Evolutionary conservation across 2,113 vertebrate genomes (phyloP).

Genomic region (Vanacampus margaritifer): DNA sequence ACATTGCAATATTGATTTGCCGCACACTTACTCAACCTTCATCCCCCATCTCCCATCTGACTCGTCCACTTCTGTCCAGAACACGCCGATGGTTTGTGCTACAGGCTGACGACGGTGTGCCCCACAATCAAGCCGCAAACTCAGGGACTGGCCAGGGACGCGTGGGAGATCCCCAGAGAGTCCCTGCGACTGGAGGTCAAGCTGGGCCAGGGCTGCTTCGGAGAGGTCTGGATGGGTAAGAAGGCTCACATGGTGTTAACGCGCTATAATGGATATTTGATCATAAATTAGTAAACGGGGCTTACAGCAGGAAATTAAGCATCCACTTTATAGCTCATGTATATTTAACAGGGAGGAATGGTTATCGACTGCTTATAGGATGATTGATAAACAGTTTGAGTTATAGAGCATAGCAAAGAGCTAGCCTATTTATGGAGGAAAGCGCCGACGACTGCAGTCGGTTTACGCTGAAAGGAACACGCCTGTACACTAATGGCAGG

Average conservation of each 20-base stretch:
- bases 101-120: slow-evolving; percentile 92
- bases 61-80: slow-evolving; percentile 66
- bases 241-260: not conserved
- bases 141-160: slow-evolving; percentile 95
- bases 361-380: not conserved
- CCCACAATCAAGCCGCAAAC: slow-evolving; percentile 98
- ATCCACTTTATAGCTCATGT: slow-evolving; percentile 13
- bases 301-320: slow-evolving; percentile 3
- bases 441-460: slow-evolving; percentile 26
- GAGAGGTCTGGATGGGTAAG: slow-evolving; percentile 99
- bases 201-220: slow-evolving; percentile 97
- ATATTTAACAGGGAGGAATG: slow-evolving; percentile 12
- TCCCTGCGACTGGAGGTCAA: slow-evolving; percentile 93
- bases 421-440: slow-evolving; percentile 30
- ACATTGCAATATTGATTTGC: too few species aligned
- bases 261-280: not conserved
- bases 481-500: slow-evolving; percentile 42
- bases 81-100: slow-evolving; percentile 92
- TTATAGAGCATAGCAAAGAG: slow-evolving; percentile 5
- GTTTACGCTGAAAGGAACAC: slow-evolving; percentile 9
- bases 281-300: slow-evolving; percentile 34
- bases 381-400: not conserved
- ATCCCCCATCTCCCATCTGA: too few species aligned
- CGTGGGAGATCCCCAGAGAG: slow-evolving; percentile 97
- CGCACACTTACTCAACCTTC: too few species aligned